A percentile compares a stretch with the other conserved stretches of the same genome.
Conservation (phyloP, 2,797 vertebrate genomes). For the Gymnoscopelus microlampas region DNA sequence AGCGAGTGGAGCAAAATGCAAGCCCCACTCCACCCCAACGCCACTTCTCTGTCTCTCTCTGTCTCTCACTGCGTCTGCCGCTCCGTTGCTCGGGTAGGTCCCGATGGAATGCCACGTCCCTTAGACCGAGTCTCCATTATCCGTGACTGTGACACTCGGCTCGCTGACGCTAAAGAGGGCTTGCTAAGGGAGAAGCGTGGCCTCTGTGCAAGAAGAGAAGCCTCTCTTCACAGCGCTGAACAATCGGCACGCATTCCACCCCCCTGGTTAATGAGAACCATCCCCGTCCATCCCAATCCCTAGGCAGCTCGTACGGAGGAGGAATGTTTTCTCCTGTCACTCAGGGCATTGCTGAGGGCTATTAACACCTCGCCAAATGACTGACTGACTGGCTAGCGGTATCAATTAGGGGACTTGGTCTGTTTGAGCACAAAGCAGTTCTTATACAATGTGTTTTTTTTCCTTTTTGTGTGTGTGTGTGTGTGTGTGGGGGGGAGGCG, state of each 20-base stretch:
- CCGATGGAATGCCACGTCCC: conserved; percentile 69
- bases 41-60: conserved; percentile 15
- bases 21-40: conserved; percentile 13
- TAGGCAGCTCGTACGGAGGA: conserved; percentile 63
- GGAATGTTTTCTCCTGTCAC: conserved; percentile 76
- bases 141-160: conserved; percentile 61
- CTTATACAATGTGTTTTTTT: conserved; percentile 55
- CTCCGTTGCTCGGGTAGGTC: conserved; percentile 65
- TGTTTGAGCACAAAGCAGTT: conserved; percentile 68
- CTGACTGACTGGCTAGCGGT: conserved; percentile 67
- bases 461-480: conserved; percentile 37
- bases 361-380: conserved; percentile 77
- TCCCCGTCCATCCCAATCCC: conserved; percentile 63
- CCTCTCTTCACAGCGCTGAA: conserved; percentile 71
- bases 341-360: conserved; percentile 71
- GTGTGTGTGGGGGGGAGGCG: not conserved
- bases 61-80: conserved; percentile 33
- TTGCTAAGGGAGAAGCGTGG: conserved; percentile 55
- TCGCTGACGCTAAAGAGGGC: conserved; percentile 50
- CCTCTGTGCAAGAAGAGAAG: conserved; percentile 56
- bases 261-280: conserved; percentile 75
- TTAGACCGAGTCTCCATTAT: conserved; percentile 81
- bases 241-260: conserved; percentile 75
- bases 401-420: conserved; percentile 79
- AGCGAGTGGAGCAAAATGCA: conserved; percentile 29